phyloP scores from a whole-genome alignment of 2,888 invertebrate genomes.

The Mellilla xanthometata region DNA sequence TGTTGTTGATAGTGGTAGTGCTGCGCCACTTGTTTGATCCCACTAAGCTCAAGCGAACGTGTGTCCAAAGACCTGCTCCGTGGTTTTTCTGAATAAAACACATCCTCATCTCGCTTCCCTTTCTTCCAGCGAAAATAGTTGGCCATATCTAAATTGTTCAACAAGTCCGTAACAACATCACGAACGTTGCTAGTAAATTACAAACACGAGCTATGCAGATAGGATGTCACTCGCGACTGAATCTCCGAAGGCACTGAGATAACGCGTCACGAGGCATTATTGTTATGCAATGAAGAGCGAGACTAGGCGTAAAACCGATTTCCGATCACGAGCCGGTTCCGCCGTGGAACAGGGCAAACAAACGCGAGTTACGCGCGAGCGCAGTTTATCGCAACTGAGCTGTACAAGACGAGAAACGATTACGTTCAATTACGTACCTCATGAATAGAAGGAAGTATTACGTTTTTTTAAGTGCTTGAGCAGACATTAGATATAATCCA shows the following conservation, averaged over 20 bases:
- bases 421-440: constrained; percentile 1
- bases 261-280: constrained; percentile 72
- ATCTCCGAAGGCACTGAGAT: constrained; percentile 72
- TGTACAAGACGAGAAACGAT: constrained; percentile 4
- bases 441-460: not conserved
- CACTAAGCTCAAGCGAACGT: constrained; percentile 86
- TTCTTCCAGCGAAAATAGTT: constrained; percentile 88
- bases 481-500: too few species aligned
- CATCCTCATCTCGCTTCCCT: constrained; percentile 82
- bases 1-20: constrained; percentile 54
- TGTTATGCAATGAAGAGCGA: constrained; percentile 60
- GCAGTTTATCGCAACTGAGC: constrained; percentile 18
- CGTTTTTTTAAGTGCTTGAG: too few species aligned
- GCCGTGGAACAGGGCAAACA: constrained; percentile 45
- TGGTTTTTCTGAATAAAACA: constrained; percentile 83
- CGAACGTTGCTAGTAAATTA: constrained; percentile 31
- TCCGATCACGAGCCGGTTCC: constrained; percentile 42
- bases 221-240: constrained; percentile 55
- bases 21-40: constrained; percentile 83
- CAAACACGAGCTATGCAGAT: constrained; percentile 38
- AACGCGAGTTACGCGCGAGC: constrained; percentile 32
- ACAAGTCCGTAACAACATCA: constrained; percentile 39
- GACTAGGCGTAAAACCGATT: constrained; percentile 39
- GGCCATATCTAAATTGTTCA: constrained; percentile 68
- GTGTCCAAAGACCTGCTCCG: constrained; percentile 89